Base-by-base conservation (phyloP, 1,140 invertebrate genomes). In the Pseudomyrmex pallidus region DNA sequence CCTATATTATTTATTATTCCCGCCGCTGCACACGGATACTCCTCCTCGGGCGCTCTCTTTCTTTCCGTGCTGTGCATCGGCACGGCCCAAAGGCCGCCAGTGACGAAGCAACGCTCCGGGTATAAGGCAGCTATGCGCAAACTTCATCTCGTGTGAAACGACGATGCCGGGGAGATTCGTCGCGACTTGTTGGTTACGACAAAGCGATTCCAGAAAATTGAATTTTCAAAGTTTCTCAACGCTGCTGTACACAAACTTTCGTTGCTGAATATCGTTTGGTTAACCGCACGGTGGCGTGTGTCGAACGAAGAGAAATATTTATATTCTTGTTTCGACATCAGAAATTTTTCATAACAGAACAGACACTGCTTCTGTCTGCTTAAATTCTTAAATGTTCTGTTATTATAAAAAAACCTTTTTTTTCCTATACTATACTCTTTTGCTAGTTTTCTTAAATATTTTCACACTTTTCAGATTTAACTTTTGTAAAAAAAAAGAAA, bases 1-100 rank as follows among this genome's bases (percentile, higher is more conserved):
- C 91, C 88, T 92, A 90, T 91, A 91, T 92, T 94, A 94, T 94
- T 94, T 94, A 93, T 94, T 94, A 94, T 94, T 93, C 91, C 84
- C 87, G 87, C 89, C 87, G 90, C 74, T 88, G 59, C 22, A 84
- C 86, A 84, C 86, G 89, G 90, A 90, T 88, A 85, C 90, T 89
- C 84, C 76, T 84, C 83, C 77, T 83, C 82, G 68, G 76, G 64
- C 82, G 85, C 88, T 68, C 61, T 70, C 82, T 82, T 83, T 84
- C 84, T 82, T 67, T 80, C 61, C 17, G 44, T 59, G 52, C 44
- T n/a, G 61, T 59, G 74, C 78, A 70, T 82, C 87, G 87, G 87
- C 80, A 44, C 77, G 63, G 44, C 61, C 87, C 84, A 90, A 92
- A 93, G 88, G 84, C 85, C 56, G 82, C 48, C 84, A 82, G 89